Base-by-base conservation (phyloP, 2,888 invertebrate species). In the Pseudoips prasinana region DNA sequence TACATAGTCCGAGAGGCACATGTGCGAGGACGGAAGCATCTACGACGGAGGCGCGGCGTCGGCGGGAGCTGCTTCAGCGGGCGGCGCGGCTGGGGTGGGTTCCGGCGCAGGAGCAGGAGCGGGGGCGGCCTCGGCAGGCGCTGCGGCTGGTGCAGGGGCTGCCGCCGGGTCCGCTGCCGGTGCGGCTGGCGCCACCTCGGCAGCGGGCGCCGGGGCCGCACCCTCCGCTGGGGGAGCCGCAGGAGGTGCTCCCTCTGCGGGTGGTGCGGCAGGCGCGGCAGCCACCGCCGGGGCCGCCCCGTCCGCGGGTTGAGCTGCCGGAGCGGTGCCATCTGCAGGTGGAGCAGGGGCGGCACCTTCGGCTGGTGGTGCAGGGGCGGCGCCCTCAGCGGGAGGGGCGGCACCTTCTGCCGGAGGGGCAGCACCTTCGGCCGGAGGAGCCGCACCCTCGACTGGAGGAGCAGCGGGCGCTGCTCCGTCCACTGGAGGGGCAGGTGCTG, bases 341-440 rank as follows among this genome's bases (percentile, higher is more conserved):
- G 62, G 55, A 0, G 48, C 54, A 0, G 56, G 58, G 0, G 71
- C 64, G 20, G 55, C 58, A 0, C 54, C 62, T 1, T 57, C 58
- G 2, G 56, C 55, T 5, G 68, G 43, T 4, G 64, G 58, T 8
- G 56, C 58, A 1, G 72, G 4, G 18, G 65, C 49, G 31, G 65
- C 50, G 8, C 33, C 58, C 19, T 45, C 52, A 24, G 34, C 61
- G 46, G 41, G 43, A 4, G 59, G 52, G 0, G 47, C 48, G 0
- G 55, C 59, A 0, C 54, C 62, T 1, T 57, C 58, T 2, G 56
- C 54, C 4, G 68, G 43, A 4, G 64, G 58, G n/a, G 55, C 58
- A 1, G 72, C 76, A 1, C 73, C 79, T 37, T 79, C 86, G 11
- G 70, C 62, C 1, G 65, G 58, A 8, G 59, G 57, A 7, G 51